Conservation (phyloP, 2,797 vertebrate genomes). For the Xenentodon cancila region DNA sequence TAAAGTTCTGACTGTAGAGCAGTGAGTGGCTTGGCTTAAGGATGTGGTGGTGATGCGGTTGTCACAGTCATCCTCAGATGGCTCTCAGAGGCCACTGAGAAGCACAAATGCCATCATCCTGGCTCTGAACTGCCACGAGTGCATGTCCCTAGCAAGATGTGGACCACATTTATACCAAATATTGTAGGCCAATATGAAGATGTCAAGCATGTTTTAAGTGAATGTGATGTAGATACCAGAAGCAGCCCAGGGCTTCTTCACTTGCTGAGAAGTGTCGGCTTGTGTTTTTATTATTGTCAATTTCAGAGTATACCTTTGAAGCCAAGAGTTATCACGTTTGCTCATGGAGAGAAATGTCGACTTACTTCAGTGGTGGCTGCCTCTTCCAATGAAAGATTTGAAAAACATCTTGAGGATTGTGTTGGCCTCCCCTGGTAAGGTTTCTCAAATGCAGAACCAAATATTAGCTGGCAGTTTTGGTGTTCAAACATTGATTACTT, state of each 20-base stretch:
- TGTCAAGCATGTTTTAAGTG: conserved; percentile 12
- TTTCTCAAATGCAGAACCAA: conserved; percentile 8
- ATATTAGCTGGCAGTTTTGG: conserved; percentile 6
- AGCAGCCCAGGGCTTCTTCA: conserved; percentile 27
- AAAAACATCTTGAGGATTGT: conserved; percentile 9
- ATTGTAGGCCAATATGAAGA: conserved; percentile 24
- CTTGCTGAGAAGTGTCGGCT: conserved; percentile 24
- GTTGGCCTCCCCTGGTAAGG: conserved; percentile 2
- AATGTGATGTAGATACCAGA: conserved; percentile 25
- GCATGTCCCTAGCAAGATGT: conserved; percentile 39
- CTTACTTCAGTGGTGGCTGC: conserved; percentile 7
- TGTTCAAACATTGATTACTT: conserved; percentile 19
- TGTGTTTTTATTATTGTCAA: conserved; percentile 35
- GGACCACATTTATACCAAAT: conserved; percentile 45
- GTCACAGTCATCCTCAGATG: conserved; percentile 52
- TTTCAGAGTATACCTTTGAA: conserved; percentile 26
- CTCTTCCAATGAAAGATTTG: conserved; percentile 10
- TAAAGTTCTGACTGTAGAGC: conserved; percentile 40
- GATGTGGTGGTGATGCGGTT: conserved; percentile 52
- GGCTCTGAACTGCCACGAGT: conserved; percentile 37
- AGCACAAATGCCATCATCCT: conserved; percentile 57
- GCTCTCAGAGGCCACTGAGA: conserved; percentile 39
- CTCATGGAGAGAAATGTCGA: conserved; percentile 22
- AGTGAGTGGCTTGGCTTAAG: conserved; percentile 30
- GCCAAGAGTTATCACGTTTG: conserved; percentile 14